Percentiles rank a stretch among this genome's conserved stretches.
Evolutionary conservation across 1,140 invertebrate species (phyloP).

Genomic region (Papilio aristodemus): DNA sequence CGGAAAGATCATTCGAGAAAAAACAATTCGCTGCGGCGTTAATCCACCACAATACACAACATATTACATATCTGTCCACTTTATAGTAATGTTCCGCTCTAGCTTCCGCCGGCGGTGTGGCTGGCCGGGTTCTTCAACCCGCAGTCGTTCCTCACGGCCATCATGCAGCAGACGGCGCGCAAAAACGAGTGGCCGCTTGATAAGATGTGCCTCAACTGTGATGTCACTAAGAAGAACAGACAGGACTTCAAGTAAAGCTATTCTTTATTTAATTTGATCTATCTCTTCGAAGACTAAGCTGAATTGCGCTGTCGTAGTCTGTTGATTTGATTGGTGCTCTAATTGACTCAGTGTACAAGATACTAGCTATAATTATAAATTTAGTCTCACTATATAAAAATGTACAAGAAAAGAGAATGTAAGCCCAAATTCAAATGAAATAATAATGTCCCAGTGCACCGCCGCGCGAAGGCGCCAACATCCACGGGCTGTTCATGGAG

Average conservation of each 20-base stretch:
- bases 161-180: constrained; percentile 97
- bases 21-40: too few species aligned
- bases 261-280: not conserved
- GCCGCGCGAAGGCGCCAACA: constrained; percentile 94
- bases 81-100: constrained; percentile 82
- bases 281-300: too few species aligned
- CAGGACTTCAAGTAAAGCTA: constrained; percentile 88
- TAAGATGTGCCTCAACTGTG: constrained; percentile 96
- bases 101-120: constrained; percentile 93
- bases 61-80: too few species aligned
- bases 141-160: constrained; percentile 97
- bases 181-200: constrained; percentile 98
- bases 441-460: constrained; percentile 79
- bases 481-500: constrained; percentile 95
- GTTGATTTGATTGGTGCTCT: too few species aligned
- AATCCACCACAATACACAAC: too few species aligned
- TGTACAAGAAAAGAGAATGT: too few species aligned
- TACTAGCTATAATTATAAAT: too few species aligned
- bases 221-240: constrained; percentile 95
- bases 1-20: too few species aligned
- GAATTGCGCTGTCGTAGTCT: too few species aligned
- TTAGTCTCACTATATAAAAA: too few species aligned
- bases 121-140: constrained; percentile 97
- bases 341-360: too few species aligned
- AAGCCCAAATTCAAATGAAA: not conserved